Percentiles rank a stretch among this genome's conserved stretches.
phyloP scores from a whole-genome alignment of 2,888 invertebrate species.

The Apamea anceps region DNA sequence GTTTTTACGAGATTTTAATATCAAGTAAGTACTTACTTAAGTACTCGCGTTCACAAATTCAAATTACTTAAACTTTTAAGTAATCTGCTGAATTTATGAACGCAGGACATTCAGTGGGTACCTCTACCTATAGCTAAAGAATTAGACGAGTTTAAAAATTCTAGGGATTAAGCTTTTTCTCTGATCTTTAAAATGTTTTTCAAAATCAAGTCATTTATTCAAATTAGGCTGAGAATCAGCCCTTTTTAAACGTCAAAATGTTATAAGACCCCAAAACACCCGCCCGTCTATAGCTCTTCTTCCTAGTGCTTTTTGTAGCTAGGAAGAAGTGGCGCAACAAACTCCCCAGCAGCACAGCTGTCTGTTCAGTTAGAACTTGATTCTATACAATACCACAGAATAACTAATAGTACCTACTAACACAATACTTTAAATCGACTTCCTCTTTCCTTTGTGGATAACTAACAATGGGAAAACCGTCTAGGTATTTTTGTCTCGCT shows the following conservation, averaged over 20 bases:
- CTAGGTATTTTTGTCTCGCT: conserved; percentile 13
- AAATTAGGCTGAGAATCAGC: not conserved
- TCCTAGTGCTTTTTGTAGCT: not conserved
- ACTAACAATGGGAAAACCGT: conserved; percentile 23
- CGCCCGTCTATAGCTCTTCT: not conserved
- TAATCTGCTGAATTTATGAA: not conserved
- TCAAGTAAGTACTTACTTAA: not conserved
- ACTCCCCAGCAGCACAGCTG: not conserved
- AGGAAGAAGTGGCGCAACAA: not conserved
- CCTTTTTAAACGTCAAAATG: not conserved
- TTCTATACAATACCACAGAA: not conserved
- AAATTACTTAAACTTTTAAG: not conserved
- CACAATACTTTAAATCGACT: not conserved
- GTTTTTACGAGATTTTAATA: not conserved
- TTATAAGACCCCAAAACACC: not conserved
- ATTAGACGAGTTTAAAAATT: not conserved
- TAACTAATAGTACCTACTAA: no score
- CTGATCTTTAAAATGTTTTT: not conserved
- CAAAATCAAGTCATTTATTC: not conserved
- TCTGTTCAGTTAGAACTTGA: not conserved
- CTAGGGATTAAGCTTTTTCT: not conserved
- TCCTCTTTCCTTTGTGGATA: not conserved
- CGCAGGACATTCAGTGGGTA: not conserved
- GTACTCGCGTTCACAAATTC: no score
- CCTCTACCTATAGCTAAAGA: not conserved